Conservation (phyloP, 2,888 invertebrate genomes). For the Drosophila sordidapex region DNA sequence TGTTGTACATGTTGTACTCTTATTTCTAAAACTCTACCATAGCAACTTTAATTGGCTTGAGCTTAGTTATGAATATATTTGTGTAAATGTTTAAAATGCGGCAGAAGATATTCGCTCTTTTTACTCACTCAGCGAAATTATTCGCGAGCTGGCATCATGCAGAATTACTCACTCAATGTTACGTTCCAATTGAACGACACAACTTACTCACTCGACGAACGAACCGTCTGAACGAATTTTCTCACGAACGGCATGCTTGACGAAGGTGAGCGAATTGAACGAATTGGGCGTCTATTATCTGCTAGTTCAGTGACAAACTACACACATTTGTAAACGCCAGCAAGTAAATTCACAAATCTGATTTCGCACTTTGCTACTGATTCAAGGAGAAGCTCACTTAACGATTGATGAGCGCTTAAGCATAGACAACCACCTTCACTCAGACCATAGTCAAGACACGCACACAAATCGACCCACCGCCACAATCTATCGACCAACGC, state of each 20-base stretch:
- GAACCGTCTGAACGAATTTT: not conserved
- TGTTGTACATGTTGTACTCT: not conserved
- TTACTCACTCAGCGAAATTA: not conserved
- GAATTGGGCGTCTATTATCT: not conserved
- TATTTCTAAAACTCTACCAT: not conserved
- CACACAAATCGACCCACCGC: not conserved
- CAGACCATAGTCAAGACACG: not conserved
- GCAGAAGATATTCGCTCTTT: not conserved
- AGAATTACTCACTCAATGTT: not conserved
- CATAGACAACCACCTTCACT: fast-evolving
- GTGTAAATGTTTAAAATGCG: not conserved
- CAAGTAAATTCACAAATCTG: no score
- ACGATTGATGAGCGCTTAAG: not conserved
- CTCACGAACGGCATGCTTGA: not conserved
- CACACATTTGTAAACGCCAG: no score
- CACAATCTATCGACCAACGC: not conserved
- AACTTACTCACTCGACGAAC: not conserved
- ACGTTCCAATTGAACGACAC: not conserved
- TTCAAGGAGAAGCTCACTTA: not conserved
- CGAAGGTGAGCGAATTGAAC: not conserved
- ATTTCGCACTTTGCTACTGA: not conserved
- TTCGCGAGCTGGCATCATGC: not conserved
- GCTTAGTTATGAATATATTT: not conserved
- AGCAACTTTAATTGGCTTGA: not conserved
- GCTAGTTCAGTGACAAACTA: not conserved